A percentile compares a stretch with the other conserved stretches of the same genome.
These are phyloP conservation scores for Manis crassicaudata DNA, from an alignment of 2,797 vertebrate genomes.

Conservation along the genomic window DNA sequence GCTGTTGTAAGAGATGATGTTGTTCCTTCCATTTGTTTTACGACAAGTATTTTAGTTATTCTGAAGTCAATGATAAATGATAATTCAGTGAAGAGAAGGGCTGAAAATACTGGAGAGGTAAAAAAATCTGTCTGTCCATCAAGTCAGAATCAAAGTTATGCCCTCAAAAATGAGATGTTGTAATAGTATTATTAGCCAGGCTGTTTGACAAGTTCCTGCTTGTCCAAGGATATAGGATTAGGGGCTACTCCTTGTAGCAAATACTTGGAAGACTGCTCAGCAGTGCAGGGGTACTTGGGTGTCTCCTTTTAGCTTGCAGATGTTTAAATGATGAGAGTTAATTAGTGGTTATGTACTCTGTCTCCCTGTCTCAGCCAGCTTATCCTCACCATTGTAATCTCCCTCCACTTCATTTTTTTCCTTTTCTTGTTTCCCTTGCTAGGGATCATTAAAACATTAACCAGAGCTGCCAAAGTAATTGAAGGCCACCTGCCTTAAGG, in stretches of 20 bases:
- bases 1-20: not conserved
- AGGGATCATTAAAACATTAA: conserved; percentile 81
- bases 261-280: conserved; percentile 70
- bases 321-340: conserved; percentile 75
- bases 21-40: conserved; percentile 67
- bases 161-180: conserved; percentile 75
- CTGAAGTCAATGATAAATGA: conserved; percentile 63
- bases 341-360: conserved; percentile 80
- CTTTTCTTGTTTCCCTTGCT: conserved; percentile 63
- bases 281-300: conserved; percentile 54
- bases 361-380: conserved; percentile 73
- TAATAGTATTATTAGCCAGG: conserved; percentile 75
- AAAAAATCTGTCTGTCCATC: too few species aligned
- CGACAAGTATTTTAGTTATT: conserved; percentile 67
- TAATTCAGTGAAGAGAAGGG: not conserved
- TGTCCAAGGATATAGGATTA: conserved; percentile 66
- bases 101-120: too few species aligned
- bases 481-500: conserved; percentile 77
- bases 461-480: conserved; percentile 77
- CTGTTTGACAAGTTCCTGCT: conserved; percentile 71
- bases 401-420: not conserved
- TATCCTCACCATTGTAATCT: conserved; percentile 71
- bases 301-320: conserved; percentile 72
- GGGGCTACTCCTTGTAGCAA: conserved; percentile 67
- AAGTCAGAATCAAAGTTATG: conserved; percentile 54